Conservation (phyloP, 2,797 vertebrate species). For the Melanotaenia trifasciata region DNA sequence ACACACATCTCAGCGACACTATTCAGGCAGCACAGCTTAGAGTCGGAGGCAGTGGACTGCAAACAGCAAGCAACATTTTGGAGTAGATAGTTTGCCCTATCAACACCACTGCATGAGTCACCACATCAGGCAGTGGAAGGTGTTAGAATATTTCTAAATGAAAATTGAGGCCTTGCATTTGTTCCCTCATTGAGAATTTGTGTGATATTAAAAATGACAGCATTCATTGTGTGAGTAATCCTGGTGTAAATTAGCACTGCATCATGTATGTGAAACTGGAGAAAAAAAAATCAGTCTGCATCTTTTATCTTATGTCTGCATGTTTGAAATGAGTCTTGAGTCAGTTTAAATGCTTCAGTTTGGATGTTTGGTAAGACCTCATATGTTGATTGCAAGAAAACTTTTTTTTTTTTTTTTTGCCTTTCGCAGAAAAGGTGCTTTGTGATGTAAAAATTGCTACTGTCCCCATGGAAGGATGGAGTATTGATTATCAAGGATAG, state of each 20-base stretch:
- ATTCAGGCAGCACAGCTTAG: constrained; percentile 48
- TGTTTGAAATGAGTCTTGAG: constrained; percentile 32
- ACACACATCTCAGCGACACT: constrained; percentile 65
- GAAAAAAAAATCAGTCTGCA: neutral
- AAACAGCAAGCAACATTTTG: constrained; percentile 65
- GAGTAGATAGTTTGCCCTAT: constrained; percentile 55
- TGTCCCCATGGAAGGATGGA: constrained; percentile 23
- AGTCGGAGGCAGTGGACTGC: constrained; percentile 61
- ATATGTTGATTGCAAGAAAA: constrained; percentile 24
- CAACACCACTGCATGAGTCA: constrained; percentile 24
- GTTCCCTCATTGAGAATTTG: constrained; percentile 20
- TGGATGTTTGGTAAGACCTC: constrained; percentile 19
- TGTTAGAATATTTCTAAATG: constrained; percentile 6
- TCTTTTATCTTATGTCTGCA: constrained; percentile 7
- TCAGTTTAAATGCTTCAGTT: constrained; percentile 30
- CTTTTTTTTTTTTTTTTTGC: constrained; percentile 31
- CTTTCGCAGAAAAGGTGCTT: constrained; percentile 18
- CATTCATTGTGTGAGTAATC: constrained; percentile 1
- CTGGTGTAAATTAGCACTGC: constrained; percentile 25
- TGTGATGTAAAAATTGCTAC: constrained; percentile 57
- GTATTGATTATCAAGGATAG: constrained; percentile 38
- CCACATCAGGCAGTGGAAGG: constrained; percentile 26
- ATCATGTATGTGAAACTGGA: neutral
- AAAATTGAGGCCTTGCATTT: constrained; percentile 13
- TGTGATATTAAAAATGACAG: neutral